Evolutionary conservation across 2,888 invertebrate genomes (phyloP).

Genomic region (Laspeyria flexula): DNA sequence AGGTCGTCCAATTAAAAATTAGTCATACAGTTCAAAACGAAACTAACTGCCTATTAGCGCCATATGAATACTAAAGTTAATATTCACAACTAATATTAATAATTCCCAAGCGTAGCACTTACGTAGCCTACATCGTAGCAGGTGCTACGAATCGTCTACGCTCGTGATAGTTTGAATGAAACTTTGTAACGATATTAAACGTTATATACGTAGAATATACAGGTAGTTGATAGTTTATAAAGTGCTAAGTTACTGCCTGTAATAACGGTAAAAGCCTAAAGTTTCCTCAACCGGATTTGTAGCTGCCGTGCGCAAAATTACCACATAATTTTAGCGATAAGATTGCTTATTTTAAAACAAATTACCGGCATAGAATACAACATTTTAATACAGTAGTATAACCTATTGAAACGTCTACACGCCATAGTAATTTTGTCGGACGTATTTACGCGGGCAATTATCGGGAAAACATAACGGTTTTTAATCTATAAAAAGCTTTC

Average conservation of each 20-base stretch:
- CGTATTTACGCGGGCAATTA: constrained; percentile 44
- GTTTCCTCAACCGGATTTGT: constrained; percentile 12
- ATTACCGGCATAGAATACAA: not conserved
- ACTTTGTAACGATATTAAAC: constrained; percentile 44
- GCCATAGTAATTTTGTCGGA: constrained; percentile 16
- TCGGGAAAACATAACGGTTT: constrained; percentile 21
- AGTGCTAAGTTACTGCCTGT: constrained; percentile 23
- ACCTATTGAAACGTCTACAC: constrained; percentile 13
- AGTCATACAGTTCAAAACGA: too few species aligned
- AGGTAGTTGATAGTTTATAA: constrained; percentile 23
- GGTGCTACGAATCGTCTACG: constrained; percentile 58
- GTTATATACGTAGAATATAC: constrained; percentile 14
- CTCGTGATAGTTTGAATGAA: constrained; percentile 53
- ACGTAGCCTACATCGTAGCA: constrained; percentile 55
- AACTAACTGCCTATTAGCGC: too few species aligned
- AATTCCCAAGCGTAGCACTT: constrained; percentile 40
- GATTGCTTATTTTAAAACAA: constrained; percentile 7
- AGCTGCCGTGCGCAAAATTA: constrained; percentile 8
- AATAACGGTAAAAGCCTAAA: constrained; percentile 17
- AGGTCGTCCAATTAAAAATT: too few species aligned
- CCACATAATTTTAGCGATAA: constrained; percentile 7
- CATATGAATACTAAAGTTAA: constrained; percentile 12
- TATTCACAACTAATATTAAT: constrained; percentile 44
- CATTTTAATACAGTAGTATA: not conserved
- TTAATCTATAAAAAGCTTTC: constrained; percentile 42